Evolutionary conservation across 2,797 vertebrate genomes (phyloP).

Genomic region (Melanotaenia pygmaea): DNA sequence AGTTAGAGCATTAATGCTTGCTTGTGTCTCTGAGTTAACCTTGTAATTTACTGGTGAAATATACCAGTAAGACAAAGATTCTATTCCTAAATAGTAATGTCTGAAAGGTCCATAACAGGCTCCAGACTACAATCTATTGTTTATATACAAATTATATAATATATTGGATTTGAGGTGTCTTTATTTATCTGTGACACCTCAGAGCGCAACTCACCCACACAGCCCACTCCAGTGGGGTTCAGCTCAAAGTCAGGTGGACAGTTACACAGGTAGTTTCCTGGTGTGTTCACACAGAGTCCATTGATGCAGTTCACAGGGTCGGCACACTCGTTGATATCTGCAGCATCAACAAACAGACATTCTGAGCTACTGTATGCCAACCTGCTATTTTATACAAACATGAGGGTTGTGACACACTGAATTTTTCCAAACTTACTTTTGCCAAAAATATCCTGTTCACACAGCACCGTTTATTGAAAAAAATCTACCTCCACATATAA

Average conservation of each 20-base stretch:
- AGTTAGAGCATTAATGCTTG: too few species aligned
- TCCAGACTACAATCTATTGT: not conserved
- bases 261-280: constrained; percentile 91
- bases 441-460: too few species aligned
- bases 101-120: not conserved
- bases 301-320: constrained; percentile 96
- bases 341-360: constrained; percentile 22
- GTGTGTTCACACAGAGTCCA: constrained; percentile 92
- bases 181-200: not conserved
- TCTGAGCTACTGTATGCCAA: not conserved
- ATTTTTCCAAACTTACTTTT: too few species aligned
- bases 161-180: not conserved
- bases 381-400: not conserved
- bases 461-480: too few species aligned
- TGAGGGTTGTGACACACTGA: not conserved
- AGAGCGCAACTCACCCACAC: constrained; percentile 82
- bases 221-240: constrained; percentile 93
- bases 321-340: constrained; percentile 94
- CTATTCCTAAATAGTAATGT: not conserved
- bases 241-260: constrained; percentile 93
- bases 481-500: too few species aligned
- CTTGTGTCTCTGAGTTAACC: not conserved
- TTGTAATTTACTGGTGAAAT: not conserved
- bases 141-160: not conserved
- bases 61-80: not conserved